Base-by-base conservation (phyloP, 2,888 invertebrate genomes). In the Thymelicus sylvestris region DNA sequence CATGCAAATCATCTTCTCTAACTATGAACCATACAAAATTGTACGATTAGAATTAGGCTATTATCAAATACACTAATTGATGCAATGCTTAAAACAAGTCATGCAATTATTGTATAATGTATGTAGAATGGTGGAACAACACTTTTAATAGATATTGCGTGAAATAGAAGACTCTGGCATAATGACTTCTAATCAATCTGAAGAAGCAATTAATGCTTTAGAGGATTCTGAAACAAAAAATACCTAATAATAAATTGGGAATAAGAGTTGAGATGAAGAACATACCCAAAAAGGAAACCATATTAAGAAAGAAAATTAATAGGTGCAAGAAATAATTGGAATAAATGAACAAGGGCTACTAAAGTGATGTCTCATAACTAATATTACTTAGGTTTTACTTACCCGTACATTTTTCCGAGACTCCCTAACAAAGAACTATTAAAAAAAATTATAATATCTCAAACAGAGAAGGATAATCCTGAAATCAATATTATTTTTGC, bases 401-500 rank as follows among this genome's bases (percentile, higher is more conserved):
- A 66, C 59, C 38, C 38, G 39, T 59, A n/a, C 66, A 66, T 66
- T 44, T 4, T n/a, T 44, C 12, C 47, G 39, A 66, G 24, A 3
- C 57, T 66, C 31, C n/a, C 39, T 15, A 57, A 19, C 31, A n/a
- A 38, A 64, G 13, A 64, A 8, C 13, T 57, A 57, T 2, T 57
- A 55, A 57, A 24, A 4, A 19, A 60, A 48, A 38, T 15, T 44
- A 60, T 66, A n/a, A 60, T 66, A n/a, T 72, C 81, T 78, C 6
- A 90, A 67, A 91, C 74, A 75, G 84, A 77, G 74, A 90, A 89
- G 73, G 87, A 89, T 76, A 90, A 86, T 78, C 89, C 89, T 73
- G 88, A 87, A 68, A 90, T 75, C 78, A 88, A 80, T 81, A 91
- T 88, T 82, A 92, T 89, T 79, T 84, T 86, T 73, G 87, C 89